Evolutionary conservation across 2,888 invertebrate species (phyloP), one percentile per base, ranked within the genome.

Genomic region (Callosobruchus maculatus): DNA sequence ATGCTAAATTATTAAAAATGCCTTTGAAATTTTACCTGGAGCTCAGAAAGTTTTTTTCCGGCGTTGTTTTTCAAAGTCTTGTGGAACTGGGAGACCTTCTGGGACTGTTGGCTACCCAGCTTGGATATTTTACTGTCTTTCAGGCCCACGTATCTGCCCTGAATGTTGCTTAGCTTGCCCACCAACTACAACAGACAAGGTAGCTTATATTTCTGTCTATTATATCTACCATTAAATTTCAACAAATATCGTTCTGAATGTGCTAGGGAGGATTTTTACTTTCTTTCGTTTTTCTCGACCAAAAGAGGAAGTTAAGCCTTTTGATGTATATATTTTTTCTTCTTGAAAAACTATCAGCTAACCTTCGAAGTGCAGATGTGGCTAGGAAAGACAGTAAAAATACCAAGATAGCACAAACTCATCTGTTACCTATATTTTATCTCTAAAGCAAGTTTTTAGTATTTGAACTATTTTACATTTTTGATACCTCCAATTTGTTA

Each of bases 51-150:
- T 88, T 94, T 94, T 85, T 93, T 92, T 84, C 96, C 96, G 79
- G 92, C 91, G 81, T 95, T 93, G 85, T 93, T 93, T 91, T 96
- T 96, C 86, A 97, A 92, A 85, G 93, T 93, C 91, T 96, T 96
- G 91, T 97, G 97, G 90, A 97, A 97, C 90, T 95, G 95, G 85
- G 96, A 94, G 86, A 97, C 96, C 90, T 96, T 96, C 89, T 94
- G 94, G 88, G 95, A 94, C 89, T 96, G 94, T 87, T 93, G 92
- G 70, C 94, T 93, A 80, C 93, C 94, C 88, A 96, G 89, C 84
- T 95, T 94, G 81, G 94, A 92, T 87, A 97, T 94, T 92, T 94
- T 95, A 91, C 93, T 93, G 91, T 95, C 95, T 93, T 95, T 95
- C 92, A 95, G 91, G 89, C 95, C 94, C 88, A 92, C 92, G 89